These are phyloP conservation scores for Corythoichthys haematopterus DNA, from an alignment of 2,113 vertebrate genomes.

Conservation along the genomic window DNA sequence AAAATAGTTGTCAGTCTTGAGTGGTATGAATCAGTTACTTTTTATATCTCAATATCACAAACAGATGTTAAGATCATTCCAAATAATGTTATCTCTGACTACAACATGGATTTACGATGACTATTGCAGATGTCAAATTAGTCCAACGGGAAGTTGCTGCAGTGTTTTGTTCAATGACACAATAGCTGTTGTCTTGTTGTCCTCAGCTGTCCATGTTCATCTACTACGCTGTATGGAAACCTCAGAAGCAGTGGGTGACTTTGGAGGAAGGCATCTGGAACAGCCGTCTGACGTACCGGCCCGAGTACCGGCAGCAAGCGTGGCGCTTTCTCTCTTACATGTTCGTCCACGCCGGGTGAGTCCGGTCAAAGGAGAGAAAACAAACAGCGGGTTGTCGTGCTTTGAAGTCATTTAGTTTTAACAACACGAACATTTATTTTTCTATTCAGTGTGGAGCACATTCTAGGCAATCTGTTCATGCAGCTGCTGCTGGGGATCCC, in stretches of 20 bases:
- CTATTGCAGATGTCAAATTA: not conserved
- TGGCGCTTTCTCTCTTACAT: conserved; percentile 91
- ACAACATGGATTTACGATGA: not conserved
- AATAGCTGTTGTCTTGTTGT: not conserved
- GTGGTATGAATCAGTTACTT: not conserved
- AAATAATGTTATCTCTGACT: not conserved
- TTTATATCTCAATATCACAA: not conserved
- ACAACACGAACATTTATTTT: too few relatives aligned
- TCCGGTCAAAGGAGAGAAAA: not conserved
- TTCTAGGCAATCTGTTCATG: conserved; percentile 82
- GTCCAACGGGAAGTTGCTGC: not conserved
- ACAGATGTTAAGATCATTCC: not conserved
- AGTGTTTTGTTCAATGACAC: not conserved
- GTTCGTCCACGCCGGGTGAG: conserved; percentile 91
- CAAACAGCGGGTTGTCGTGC: not conserved
- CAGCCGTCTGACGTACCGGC: conserved; percentile 79
- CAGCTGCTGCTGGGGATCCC: conserved; percentile 85
- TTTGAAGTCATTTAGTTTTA: not conserved
- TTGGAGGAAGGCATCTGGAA: conserved; percentile 75
- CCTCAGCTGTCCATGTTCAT: conserved; percentile 81
- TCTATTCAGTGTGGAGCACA: conserved; percentile 79
- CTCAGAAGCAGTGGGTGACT: conserved; percentile 87
- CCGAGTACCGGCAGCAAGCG: conserved; percentile 73
- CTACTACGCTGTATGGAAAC: conserved; percentile 88
- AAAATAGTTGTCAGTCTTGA: too few relatives aligned